phyloP scores from a whole-genome alignment of 2,888 invertebrate genomes.

The Caenorhabditis sp. region DNA sequence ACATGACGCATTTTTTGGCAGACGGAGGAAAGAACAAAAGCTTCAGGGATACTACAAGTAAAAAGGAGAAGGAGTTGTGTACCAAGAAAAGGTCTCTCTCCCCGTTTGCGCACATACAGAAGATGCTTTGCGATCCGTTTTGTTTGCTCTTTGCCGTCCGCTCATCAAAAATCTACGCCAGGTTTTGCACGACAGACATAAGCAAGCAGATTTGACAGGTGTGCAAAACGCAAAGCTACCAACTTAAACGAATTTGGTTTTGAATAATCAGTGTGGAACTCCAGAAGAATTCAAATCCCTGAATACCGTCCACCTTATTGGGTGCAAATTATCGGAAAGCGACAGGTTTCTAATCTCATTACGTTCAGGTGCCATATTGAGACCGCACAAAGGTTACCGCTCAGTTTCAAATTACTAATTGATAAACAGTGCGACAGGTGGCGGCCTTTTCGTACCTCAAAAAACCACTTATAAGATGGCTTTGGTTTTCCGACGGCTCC shows the following conservation, averaged over 20 bases:
- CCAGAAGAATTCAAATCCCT: background rate
- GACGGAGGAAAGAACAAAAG: conserved; percentile 1
- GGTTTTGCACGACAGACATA: conserved; percentile 4
- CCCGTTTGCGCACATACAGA: background rate
- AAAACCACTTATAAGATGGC: conserved; percentile 73
- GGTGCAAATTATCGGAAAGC: no score
- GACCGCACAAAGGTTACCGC: conserved; percentile 22
- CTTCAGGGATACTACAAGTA: background rate
- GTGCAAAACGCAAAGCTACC: no score
- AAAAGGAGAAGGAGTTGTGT: background rate
- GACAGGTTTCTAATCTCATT: conserved; percentile 30
- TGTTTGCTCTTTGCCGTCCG: conserved; percentile 25
- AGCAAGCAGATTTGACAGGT: background rate
- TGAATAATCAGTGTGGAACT: no score
- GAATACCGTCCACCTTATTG: conserved; percentile 7
- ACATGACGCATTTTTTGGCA: conserved; percentile 13
- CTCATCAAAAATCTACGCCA: conserved; percentile 8
- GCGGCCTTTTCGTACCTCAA: conserved; percentile 50
- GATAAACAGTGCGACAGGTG: conserved; percentile 37
- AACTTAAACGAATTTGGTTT: no score
- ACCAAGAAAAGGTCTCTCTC: background rate
- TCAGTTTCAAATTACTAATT: conserved; percentile 39
- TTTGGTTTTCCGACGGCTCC: conserved; percentile 72
- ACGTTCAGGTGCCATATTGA: conserved; percentile 3
- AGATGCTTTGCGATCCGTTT: background rate